Conservation (phyloP, 1,140 invertebrate genomes). For the Tribolium madens region DNA sequence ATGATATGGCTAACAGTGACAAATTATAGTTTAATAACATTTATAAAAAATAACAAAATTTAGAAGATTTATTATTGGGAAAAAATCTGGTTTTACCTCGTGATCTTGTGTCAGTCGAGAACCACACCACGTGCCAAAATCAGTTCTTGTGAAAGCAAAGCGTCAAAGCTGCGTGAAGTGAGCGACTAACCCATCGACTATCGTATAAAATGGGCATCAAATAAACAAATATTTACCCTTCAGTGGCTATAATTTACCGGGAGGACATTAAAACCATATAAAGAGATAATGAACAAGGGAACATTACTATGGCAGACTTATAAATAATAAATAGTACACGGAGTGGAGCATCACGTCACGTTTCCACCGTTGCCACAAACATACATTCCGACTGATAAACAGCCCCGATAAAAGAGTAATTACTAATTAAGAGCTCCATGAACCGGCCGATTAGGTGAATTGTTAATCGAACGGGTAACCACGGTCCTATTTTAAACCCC, state of each 20-base stretch:
- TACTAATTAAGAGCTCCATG: slow-evolving; percentile 43
- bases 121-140: neutral
- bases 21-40: no score
- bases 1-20: no score
- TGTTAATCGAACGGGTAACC: slow-evolving; percentile 37
- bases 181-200: slow-evolving; percentile 12
- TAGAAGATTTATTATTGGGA: no score
- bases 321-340: slow-evolving; percentile 45
- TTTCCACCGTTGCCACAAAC: slow-evolving; percentile 13
- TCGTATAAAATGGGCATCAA: slow-evolving; percentile 18
- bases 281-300: slow-evolving; percentile 34
- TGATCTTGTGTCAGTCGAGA: neutral
- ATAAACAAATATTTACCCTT: slow-evolving; percentile 29
- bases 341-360: slow-evolving; percentile 41
- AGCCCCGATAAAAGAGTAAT: slow-evolving; percentile 42
- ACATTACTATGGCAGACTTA: neutral
- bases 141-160: neutral
- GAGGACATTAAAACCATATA: slow-evolving; percentile 45
- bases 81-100: neutral
- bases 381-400: slow-evolving; percentile 44
- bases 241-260: slow-evolving; percentile 10
- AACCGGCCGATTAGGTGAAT: slow-evolving; percentile 41
- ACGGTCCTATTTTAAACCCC: slow-evolving; percentile 52
- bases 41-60: no score
- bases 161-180: neutral